Percentiles rank a stretch among this genome's conserved stretches.
phyloP scores from a whole-genome alignment of 2,113 vertebrate genomes.

The Hylia prasina region DNA sequence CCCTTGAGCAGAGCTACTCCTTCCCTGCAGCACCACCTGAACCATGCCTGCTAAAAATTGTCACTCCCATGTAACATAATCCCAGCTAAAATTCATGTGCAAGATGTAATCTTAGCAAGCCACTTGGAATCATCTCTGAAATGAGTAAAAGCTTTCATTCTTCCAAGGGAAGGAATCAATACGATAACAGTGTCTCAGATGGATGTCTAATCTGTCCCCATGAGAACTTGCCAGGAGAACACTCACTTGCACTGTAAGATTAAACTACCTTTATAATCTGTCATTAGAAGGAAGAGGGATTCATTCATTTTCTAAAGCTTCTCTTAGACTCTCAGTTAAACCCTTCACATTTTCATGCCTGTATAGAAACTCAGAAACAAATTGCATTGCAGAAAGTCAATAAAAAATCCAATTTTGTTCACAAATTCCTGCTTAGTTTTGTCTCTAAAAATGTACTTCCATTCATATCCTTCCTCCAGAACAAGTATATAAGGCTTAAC shows the following conservation, averaged over 20 bases:
- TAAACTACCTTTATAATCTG: constrained; percentile 69
- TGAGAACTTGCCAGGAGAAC: constrained; percentile 66
- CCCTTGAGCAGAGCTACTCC: constrained; percentile 23
- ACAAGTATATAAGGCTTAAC: neutral
- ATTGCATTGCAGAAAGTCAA: neutral
- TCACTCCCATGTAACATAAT: constrained; percentile 61
- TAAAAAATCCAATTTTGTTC: neutral
- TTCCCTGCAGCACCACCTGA: constrained; percentile 38
- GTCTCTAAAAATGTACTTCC: neutral
- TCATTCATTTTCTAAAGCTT: constrained; percentile 13
- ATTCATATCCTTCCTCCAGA: neutral
- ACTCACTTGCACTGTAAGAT: constrained; percentile 59
- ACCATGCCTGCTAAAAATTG: constrained; percentile 57
- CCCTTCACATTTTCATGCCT: neutral
- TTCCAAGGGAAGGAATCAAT: constrained; percentile 69
- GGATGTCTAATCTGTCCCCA: constrained; percentile 63
- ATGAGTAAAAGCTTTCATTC: constrained; percentile 69
- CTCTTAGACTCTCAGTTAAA: constrained; percentile 43
- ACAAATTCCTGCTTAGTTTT: neutral
- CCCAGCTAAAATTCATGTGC: constrained; percentile 61
- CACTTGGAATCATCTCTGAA: constrained; percentile 70
- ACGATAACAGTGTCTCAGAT: constrained; percentile 66
- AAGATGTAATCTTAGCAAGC: constrained; percentile 73
- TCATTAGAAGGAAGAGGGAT: constrained; percentile 35
- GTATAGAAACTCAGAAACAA: neutral